Percentiles rank a stretch among this genome's conserved stretches.
Evolutionary conservation across 2,888 invertebrate genomes (phyloP).

Genomic region (Gastrophysa polygoni): DNA sequence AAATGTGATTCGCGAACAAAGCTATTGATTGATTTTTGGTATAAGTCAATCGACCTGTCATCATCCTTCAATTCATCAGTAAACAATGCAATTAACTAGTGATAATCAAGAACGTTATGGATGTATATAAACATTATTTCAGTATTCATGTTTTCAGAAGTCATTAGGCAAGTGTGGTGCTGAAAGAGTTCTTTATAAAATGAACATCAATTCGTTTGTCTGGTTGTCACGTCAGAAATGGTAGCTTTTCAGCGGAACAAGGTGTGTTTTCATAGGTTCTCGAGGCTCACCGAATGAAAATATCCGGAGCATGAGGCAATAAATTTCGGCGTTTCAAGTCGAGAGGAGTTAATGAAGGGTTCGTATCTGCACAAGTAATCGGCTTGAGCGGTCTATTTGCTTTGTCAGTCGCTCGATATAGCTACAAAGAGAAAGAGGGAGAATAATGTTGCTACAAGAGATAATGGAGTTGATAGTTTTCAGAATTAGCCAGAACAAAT

Average conservation of each 20-base stretch:
- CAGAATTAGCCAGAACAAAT: not conserved
- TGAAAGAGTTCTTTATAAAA: not conserved
- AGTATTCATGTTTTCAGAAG: too few species aligned
- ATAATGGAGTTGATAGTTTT: not conserved
- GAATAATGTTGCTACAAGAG: not conserved
- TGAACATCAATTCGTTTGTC: not conserved
- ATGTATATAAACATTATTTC: too few species aligned
- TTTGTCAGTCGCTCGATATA: not conserved
- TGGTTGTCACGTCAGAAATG: not conserved
- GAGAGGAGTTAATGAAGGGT: slow-evolving; percentile 15
- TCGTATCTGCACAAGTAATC: slow-evolving; percentile 10
- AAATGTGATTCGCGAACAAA: too few species aligned
- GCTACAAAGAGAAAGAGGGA: not conserved
- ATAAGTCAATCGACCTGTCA: too few species aligned
- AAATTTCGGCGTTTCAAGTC: slow-evolving; percentile 8
- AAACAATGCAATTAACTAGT: too few species aligned
- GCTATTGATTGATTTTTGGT: too few species aligned
- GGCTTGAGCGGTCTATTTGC: not conserved
- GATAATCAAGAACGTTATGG: too few species aligned
- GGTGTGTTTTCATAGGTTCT: slow-evolving; percentile 5
- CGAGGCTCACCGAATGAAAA: slow-evolving; percentile 18
- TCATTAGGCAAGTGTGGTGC: too few species aligned
- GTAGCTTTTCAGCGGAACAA: not conserved
- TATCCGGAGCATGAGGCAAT: slow-evolving; percentile 14
- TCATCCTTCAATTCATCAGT: too few species aligned